These are phyloP conservation scores for Pheosia tremula DNA, from an alignment of 2,888 invertebrate species.

Conservation along the genomic window DNA sequence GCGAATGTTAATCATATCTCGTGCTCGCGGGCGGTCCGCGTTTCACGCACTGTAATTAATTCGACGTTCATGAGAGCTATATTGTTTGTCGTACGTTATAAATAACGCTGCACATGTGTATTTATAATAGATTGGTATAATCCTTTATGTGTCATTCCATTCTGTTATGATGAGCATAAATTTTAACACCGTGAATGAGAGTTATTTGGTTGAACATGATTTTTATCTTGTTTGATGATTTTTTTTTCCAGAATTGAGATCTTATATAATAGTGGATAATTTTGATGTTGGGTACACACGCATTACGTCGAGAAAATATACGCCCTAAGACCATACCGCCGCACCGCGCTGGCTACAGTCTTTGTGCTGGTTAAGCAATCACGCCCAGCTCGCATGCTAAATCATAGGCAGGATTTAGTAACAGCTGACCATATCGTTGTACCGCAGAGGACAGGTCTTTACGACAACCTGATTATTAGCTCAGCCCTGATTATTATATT, in stretches of 20 bases:
- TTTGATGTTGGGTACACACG: no score
- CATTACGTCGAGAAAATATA: no score
- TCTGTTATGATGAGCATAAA: constrained; percentile 15
- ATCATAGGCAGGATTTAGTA: no score
- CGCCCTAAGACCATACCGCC: no score
- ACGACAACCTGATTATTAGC: no score
- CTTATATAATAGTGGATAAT: no score
- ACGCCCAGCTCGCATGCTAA: no score
- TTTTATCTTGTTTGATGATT: neutral
- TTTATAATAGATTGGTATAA: constrained; percentile 39
- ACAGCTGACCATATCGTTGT: no score
- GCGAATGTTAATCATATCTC: constrained; percentile 47
- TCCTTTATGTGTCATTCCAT: constrained; percentile 28
- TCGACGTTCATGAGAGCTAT: constrained; percentile 49
- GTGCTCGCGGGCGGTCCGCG: constrained; percentile 54
- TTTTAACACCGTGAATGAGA: neutral
- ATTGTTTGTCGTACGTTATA: constrained; percentile 41
- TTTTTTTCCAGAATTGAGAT: neutral
- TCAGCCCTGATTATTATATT: no score
- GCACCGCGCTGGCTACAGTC: no score
- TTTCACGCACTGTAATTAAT: constrained; percentile 56
- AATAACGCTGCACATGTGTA: constrained; percentile 42
- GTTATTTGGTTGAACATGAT: neutral
- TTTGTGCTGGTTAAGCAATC: no score
- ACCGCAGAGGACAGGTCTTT: no score